Base-by-base conservation (phyloP, 2,113 vertebrate species). In the Ellobius talpinus region DNA sequence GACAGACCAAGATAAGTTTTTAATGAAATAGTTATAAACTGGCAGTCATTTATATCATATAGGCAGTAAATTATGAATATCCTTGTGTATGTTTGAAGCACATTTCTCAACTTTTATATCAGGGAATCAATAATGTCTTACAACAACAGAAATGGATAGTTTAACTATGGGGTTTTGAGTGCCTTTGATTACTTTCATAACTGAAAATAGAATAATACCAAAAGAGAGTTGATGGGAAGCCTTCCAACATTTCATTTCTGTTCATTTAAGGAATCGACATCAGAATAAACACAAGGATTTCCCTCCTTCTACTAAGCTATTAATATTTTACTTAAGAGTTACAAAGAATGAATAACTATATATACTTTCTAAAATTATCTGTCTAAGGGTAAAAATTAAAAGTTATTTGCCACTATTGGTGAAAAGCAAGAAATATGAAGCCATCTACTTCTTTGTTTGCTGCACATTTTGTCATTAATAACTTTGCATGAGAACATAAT, bases 231-330 rank as follows among this genome's bases (percentile, higher is more conserved):
- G 7, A 82, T 90, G 1, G 5, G 10, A 78, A 85, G 77, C 6
- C 61, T 95, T 92, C 26, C 23, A 24, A 45, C 86, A 10, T 23
- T 61, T 86, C 33, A 3, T 14, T 73, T 91, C 74, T 84, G 17
- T 70, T 95, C 74, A 81, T 72, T 82, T 76, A 87, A 89, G 3
- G 1, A 74, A 19, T 29, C 61, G 42, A 1, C 13, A 72, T 87
- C 88, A 96, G 95, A 87, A 76, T 88, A 76, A 95, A 5, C 65
- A 26, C 26, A 87, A 17, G 77, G 26, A 5, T 66, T 95, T 93
- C 70, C 17, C 79, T 74, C 26, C 70, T 94, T 96, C 33, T 58
- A 61, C 0, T 68, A 89, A 88, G 5, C 89, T 89, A 70, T 65
- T 93, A 2, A 47, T 55, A 65, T 70, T 95, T 39, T 13, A 63